phyloP scores from a whole-genome alignment of 2,888 invertebrate genomes.

The Tipula unca region DNA sequence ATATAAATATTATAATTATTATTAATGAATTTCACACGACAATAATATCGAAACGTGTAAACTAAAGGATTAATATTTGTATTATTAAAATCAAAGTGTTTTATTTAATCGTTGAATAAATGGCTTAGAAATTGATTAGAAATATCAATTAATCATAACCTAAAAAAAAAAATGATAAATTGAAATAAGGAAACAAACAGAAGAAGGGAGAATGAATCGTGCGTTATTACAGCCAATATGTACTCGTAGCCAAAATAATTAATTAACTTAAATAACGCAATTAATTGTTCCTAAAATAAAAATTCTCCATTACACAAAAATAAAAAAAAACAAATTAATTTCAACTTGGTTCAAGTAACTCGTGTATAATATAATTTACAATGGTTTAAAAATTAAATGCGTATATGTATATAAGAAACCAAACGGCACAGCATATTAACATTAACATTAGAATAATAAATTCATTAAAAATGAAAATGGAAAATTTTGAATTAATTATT shows the following conservation, averaged over 20 bases:
- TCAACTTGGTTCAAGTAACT: background rate
- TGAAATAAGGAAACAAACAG: background rate
- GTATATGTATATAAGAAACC: background rate
- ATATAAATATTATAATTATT: background rate
- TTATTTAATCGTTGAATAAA: background rate
- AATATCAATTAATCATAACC: background rate
- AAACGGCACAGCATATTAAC: background rate
- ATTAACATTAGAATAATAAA: background rate
- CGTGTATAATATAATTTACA: background rate
- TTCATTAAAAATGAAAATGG: background rate
- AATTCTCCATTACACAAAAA: background rate
- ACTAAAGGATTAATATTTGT: background rate
- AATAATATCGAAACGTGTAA: background rate
- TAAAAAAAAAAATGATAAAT: background rate
- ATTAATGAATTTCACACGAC: background rate
- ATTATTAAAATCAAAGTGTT: background rate
- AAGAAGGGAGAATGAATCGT: background rate
- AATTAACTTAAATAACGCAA: background rate
- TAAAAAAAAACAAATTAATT: background rate
- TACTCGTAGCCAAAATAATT: background rate
- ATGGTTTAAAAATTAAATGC: background rate
- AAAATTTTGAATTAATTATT: background rate
- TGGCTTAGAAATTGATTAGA: background rate
- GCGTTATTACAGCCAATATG: background rate
- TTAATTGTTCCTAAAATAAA: background rate